Evolutionary conservation across 2,113 vertebrate genomes (phyloP).

Genomic region (Phycodurus eques): DNA sequence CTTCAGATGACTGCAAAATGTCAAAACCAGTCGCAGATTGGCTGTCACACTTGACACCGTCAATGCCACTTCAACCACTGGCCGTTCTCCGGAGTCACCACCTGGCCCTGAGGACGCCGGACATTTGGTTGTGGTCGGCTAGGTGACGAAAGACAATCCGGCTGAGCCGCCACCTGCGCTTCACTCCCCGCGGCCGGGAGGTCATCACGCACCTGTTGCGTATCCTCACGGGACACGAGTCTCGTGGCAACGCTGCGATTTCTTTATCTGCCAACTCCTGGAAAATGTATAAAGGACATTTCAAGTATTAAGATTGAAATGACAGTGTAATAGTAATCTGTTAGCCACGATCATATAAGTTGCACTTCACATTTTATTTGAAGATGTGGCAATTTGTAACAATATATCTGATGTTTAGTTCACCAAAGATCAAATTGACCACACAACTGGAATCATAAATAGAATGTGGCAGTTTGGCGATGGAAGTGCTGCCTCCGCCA

Average conservation of each 20-base stretch:
- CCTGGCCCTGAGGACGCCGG: conserved; percentile 87
- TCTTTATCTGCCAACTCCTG: conserved; percentile 89
- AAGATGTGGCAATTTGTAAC: too few relatives aligned
- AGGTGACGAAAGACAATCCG: conserved; percentile 91
- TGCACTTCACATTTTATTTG: too few relatives aligned
- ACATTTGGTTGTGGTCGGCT: conserved; percentile 89
- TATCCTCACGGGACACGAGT: conserved; percentile 91
- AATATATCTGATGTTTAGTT: too few relatives aligned
- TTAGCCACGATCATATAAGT: neutral
- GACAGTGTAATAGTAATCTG: too few relatives aligned
- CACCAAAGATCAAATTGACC: too few relatives aligned
- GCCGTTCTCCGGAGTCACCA: conserved; percentile 74
- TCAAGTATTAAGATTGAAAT: neutral
- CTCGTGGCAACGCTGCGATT: conserved; percentile 84
- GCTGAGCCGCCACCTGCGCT: conserved; percentile 87
- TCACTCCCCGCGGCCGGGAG: conserved; percentile 87
- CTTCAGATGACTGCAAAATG: neutral
- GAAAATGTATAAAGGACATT: neutral
- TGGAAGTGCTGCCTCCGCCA: too few relatives aligned
- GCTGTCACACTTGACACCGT: neutral
- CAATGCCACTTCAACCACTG: neutral
- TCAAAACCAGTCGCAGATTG: neutral
- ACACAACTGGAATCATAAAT: too few relatives aligned
- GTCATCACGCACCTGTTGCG: conserved; percentile 91
- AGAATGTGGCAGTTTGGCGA: too few relatives aligned